These are phyloP conservation scores for Penaeus vannamei DNA, from an alignment of 1,140 invertebrate genomes.

Conservation along the genomic window DNA sequence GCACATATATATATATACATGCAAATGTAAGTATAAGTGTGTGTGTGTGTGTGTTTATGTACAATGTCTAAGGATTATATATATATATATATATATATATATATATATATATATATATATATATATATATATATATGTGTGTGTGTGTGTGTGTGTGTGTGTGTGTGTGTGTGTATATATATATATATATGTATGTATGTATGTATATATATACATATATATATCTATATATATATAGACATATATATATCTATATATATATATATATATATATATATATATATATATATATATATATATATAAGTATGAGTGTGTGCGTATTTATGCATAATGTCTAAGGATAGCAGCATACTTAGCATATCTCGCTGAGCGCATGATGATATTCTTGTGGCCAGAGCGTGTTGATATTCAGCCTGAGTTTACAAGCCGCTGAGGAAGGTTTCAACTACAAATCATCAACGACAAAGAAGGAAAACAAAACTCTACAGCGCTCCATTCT, in stretches of 20 bases:
- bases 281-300: slow-evolving; percentile 3
- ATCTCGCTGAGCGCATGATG: neutral
- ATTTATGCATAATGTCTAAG: neutral
- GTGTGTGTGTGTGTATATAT: neutral
- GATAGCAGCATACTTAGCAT: no score
- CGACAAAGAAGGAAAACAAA: no score
- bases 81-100: slow-evolving; percentile 33
- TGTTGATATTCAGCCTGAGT: no score
- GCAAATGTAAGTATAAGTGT: no score
- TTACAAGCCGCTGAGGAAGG: no score
- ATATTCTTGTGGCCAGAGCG: neutral
- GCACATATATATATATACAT: no score
- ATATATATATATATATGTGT: slow-evolving; percentile 10
- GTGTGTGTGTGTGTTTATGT: no score
- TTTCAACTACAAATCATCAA: no score
- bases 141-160: no score
- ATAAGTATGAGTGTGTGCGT: neutral
- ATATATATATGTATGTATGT: neutral
- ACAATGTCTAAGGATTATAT: no score
- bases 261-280: neutral
- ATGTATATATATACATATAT: neutral
- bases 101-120: slow-evolving; percentile 26
- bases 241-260: neutral
- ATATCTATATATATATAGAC: neutral
- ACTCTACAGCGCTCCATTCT: no score